These are phyloP conservation scores for Trachelipus rathkii DNA, from an alignment of 1,140 invertebrate species.

Conservation along the genomic window DNA sequence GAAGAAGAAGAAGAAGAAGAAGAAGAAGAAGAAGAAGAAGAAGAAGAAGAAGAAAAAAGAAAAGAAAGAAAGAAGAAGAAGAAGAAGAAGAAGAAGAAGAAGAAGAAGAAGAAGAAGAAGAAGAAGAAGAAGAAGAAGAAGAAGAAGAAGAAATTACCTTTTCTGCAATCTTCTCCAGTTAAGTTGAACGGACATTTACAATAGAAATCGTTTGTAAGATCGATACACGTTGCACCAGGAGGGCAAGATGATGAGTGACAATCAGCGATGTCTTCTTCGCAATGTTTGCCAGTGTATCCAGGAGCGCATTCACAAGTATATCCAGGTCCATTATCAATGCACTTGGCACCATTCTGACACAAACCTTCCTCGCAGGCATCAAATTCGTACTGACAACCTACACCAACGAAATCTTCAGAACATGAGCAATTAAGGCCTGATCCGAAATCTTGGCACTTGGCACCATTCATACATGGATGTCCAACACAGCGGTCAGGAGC, in stretches of 20 bases:
- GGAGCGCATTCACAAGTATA: slow-evolving; percentile 81
- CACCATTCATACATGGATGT: slow-evolving; percentile 91
- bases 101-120: background rate
- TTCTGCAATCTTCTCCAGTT: slow-evolving; percentile 92
- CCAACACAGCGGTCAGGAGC: slow-evolving; percentile 93
- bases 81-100: background rate
- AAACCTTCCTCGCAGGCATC: slow-evolving; percentile 81
- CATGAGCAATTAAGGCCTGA: slow-evolving; percentile 92
- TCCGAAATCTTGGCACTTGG: slow-evolving; percentile 88
- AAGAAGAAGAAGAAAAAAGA: slow-evolving; percentile 4
- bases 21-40: background rate
- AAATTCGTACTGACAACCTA: slow-evolving; percentile 89
- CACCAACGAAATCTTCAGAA: slow-evolving; percentile 73
- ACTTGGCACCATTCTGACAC: slow-evolving; percentile 89
- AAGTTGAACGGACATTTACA: slow-evolving; percentile 94
- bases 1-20: background rate
- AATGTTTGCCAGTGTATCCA: slow-evolving; percentile 70
- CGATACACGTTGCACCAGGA: slow-evolving; percentile 87
- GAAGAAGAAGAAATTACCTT: slow-evolving; percentile 73
- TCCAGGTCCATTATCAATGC: slow-evolving; percentile 74
- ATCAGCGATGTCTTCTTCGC: slow-evolving; percentile 86
- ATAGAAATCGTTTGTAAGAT: slow-evolving; percentile 85
- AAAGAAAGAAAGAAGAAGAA: background rate
- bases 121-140: slow-evolving; percentile 5
- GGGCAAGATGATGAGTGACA: slow-evolving; percentile 92